Evolutionary conservation across 2,113 vertebrate species (phyloP), one percentile per base, ranked within the genome.

Genomic region (Montifringilla adamsi): DNA sequence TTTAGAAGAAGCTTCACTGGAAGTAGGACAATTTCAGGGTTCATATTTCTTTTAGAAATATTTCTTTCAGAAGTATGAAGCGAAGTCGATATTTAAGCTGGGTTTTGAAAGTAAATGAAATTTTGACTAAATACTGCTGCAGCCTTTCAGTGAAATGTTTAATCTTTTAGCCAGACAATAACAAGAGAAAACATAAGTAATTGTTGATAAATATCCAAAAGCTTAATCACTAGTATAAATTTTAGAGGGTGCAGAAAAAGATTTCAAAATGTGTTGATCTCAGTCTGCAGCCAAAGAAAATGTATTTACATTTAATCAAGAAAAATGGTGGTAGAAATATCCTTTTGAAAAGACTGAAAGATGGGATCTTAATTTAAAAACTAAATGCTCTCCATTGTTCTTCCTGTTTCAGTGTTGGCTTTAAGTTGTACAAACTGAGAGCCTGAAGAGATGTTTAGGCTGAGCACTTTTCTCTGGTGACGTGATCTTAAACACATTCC

Each of bases 131-230:
- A 72, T 21, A 52, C 12, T 70, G 5, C n/a, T 86, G 55, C 39
- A 81, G 72, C 6, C 4, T 87, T 89, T 93, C 81, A 73, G 74
- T 89, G 49, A 80, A 78, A 89, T 30, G 18, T 84, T 89, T 89
- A 83, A 67, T 82, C 83, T 92, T 90, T 79, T 80, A 84, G 66
- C 72, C 67, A 87, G 92, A 86, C 49, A 43, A 19, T 84, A 95
- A 76, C 41, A 69, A 87, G 60, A 90, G 81, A 93, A 96, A 86
- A 66, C 26, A 11, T 63, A 75, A 92, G 91, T 95, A 89, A 63
- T 78, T 93, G 76, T 63, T 96, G 85, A 81, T 89, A 93, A 96
- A 94, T 86, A 97, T 82, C 92, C 76, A 95, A 79, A 84, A 88
- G 33, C 58, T 93, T 90, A 87, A 94, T 96, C 50, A 41, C 35